Conservation (phyloP, 2,113 vertebrate genomes). For the Pipa parva region DNA sequence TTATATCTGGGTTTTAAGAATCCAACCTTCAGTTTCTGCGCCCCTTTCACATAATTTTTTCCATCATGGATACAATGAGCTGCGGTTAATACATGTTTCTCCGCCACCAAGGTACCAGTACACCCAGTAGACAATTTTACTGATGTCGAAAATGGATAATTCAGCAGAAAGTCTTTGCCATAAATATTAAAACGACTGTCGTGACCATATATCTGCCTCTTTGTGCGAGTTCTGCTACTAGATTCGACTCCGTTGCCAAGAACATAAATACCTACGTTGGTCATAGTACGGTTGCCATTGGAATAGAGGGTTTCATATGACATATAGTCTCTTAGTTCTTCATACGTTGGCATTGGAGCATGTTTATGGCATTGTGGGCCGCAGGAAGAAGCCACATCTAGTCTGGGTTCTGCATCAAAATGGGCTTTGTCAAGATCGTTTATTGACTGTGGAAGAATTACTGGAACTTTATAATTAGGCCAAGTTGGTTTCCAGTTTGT, state of each 20-base stretch:
- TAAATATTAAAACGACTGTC: constrained; percentile 91
- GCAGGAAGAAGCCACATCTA: constrained; percentile 80
- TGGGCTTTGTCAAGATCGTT: constrained; percentile 68
- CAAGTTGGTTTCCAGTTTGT: constrained; percentile 72
- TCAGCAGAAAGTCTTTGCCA: constrained; percentile 83
- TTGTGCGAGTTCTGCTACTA: constrained; percentile 63
- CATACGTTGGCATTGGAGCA: constrained; percentile 71
- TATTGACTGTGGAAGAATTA: constrained; percentile 79
- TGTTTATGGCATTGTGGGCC: constrained; percentile 84
- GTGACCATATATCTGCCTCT: constrained; percentile 90
- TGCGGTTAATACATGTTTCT: constrained; percentile 88
- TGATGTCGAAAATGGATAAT: constrained; percentile 88
- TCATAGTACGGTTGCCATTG: constrained; percentile 81
- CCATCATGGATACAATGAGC: constrained; percentile 95
- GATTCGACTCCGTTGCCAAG: constrained; percentile 48
- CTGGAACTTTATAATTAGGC: constrained; percentile 81
- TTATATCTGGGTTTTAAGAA: constrained; percentile 82
- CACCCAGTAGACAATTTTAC: constrained; percentile 95
- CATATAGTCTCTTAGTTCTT: constrained; percentile 76
- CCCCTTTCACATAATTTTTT: constrained; percentile 93
- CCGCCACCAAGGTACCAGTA: constrained; percentile 86
- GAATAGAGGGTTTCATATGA: constrained; percentile 88
- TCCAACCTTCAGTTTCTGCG: constrained; percentile 87
- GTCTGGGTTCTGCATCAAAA: constrained; percentile 72
- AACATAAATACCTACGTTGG: constrained; percentile 81